Percentiles rank a stretch among this genome's conserved stretches.
phyloP scores from a whole-genome alignment of 1,140 invertebrate species.

The Adelges cooleyi region DNA sequence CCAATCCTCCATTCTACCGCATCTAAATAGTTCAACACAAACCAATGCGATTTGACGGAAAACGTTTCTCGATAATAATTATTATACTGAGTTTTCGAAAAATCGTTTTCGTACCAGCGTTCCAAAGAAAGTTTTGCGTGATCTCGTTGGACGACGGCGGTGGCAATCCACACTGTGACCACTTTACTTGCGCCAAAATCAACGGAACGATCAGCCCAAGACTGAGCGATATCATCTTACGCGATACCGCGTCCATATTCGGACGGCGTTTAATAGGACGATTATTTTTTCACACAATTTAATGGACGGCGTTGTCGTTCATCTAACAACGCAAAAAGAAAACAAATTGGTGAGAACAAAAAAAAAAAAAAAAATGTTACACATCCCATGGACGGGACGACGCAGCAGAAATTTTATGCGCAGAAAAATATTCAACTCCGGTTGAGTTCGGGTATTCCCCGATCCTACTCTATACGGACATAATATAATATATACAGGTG shows the following conservation, averaged over 20 bases:
- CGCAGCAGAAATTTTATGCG: not conserved
- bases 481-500: too few species aligned
- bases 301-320: conserved; percentile 4
- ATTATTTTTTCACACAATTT: too few species aligned
- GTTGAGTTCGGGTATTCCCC: not conserved
- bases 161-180: not conserved
- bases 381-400: not conserved
- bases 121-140: conserved; percentile 14
- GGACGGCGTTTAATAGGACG: conserved; percentile 1
- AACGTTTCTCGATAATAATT: too few species aligned
- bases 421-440: not conserved
- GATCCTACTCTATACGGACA: too few species aligned
- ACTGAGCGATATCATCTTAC: not conserved
- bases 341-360: not conserved
- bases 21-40: too few species aligned
- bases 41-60: too few species aligned
- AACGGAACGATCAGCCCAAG: not conserved
- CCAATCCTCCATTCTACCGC: conserved; percentile 36
- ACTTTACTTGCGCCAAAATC: not conserved
- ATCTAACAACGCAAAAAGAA: not conserved
- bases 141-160: conserved; percentile 11
- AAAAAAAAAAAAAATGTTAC: not conserved
- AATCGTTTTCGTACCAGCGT: conserved; percentile 11
- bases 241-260: not conserved
- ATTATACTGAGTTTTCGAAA: too few species aligned